Conservation (phyloP, 2,888 invertebrate genomes). For the Dioctria rufipes region DNA sequence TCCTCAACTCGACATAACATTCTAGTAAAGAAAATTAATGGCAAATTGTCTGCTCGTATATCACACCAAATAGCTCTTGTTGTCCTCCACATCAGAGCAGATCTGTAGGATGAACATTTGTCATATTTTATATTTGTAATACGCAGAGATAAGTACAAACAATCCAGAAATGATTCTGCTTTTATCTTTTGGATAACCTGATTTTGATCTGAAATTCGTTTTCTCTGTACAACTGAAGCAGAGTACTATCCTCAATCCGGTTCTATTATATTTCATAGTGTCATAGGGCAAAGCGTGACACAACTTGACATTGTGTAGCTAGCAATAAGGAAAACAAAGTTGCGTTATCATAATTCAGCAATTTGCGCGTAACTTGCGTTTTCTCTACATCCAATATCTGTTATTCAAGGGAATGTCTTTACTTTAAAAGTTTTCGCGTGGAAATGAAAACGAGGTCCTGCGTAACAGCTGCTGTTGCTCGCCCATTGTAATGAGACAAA, state of each 20-base stretch:
- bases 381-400: slow-evolving; percentile 23
- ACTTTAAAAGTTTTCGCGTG: slow-evolving; percentile 16
- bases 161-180: neutral
- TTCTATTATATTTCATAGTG: neutral
- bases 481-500: slow-evolving; percentile 42
- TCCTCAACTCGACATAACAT: slow-evolving; percentile 49
- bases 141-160: neutral
- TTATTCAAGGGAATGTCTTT: slow-evolving; percentile 33
- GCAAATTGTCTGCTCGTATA: slow-evolving; percentile 40
- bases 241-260: neutral
- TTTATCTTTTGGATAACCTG: neutral
- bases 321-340: neutral
- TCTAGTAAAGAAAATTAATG: slow-evolving; percentile 46
- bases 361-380: slow-evolving; percentile 1
- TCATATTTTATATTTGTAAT: slow-evolving; percentile 48
- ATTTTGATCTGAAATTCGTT: slow-evolving; percentile 12
- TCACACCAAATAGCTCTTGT: slow-evolving; percentile 45
- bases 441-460: neutral
- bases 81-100: slow-evolving; percentile 32
- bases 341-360: slow-evolving; percentile 27
- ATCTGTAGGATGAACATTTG: slow-evolving; percentile 39
- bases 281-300: neutral
- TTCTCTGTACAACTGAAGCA: neutral
- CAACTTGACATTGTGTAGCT: neutral
- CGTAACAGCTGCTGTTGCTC: slow-evolving; percentile 21